These are phyloP conservation scores for Remorina albescens DNA, from an alignment of 2,797 vertebrate genomes.

Conservation along the genomic window DNA sequence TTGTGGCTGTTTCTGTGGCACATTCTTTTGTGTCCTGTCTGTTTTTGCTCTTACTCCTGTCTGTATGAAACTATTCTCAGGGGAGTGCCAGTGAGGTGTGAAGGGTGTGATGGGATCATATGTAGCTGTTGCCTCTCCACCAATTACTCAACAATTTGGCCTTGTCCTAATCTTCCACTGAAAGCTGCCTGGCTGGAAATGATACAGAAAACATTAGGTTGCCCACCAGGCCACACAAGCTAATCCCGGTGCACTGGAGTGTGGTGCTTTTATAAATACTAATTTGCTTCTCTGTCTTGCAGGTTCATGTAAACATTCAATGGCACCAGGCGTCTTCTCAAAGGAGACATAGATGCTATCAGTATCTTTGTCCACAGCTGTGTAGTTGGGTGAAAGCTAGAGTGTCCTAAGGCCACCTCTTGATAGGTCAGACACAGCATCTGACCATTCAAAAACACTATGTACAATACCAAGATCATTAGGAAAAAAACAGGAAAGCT, in stretches of 20 bases:
- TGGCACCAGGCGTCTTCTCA: conserved; percentile 33
- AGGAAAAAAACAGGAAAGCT: conserved; percentile 34
- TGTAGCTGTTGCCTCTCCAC: conserved; percentile 66
- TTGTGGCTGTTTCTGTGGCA: not conserved
- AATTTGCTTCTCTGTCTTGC: conserved; percentile 56
- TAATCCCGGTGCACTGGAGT: conserved; percentile 73
- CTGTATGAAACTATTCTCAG: conserved; percentile 50
- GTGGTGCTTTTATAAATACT: conserved; percentile 74
- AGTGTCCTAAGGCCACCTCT: conserved; percentile 59
- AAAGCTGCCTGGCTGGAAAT: conserved; percentile 73
- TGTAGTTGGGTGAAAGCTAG: conserved; percentile 16
- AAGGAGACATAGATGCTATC: conserved; percentile 58
- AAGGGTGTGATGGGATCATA: conserved; percentile 79
- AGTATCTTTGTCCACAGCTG: conserved; percentile 34
- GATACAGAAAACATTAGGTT: conserved; percentile 77
- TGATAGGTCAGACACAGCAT: conserved; percentile 54
- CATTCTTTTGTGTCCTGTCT: not conserved
- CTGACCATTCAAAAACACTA: conserved; percentile 57
- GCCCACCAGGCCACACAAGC: conserved; percentile 65
- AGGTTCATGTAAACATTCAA: conserved; percentile 49
- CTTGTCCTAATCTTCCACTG: conserved; percentile 74
- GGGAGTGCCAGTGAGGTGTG: conserved; percentile 73
- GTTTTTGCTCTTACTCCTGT: conserved; percentile 30
- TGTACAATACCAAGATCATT: conserved; percentile 34
- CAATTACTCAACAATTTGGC: conserved; percentile 77